Percentiles rank a stretch among this genome's conserved stretches.
These are phyloP conservation scores for Phyllostomus discolor DNA, from an alignment of 2,113 vertebrate species.

Conservation along the genomic window DNA sequence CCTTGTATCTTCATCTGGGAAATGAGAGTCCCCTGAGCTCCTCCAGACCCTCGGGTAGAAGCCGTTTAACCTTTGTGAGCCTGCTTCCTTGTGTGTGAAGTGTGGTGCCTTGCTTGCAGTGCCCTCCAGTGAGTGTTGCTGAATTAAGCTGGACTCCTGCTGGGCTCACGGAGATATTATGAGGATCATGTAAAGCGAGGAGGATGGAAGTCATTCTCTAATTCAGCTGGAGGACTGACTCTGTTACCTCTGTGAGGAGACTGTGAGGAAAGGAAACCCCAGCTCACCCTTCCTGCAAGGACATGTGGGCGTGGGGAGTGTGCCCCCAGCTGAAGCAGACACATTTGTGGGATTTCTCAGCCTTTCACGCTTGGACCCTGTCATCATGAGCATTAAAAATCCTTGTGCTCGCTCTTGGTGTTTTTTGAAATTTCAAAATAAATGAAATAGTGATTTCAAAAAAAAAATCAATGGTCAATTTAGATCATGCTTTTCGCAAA, in stretches of 20 bases:
- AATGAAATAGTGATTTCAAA: slow-evolving; percentile 23
- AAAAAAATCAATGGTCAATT: slow-evolving; percentile 17
- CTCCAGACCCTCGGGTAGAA: background rate
- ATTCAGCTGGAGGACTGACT: too few species aligned
- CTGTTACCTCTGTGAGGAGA: background rate
- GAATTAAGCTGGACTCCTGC: background rate
- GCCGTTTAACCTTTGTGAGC: background rate
- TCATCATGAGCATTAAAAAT: background rate
- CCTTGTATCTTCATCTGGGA: background rate
- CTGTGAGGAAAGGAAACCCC: background rate
- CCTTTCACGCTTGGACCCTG: background rate
- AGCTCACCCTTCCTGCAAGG: background rate
- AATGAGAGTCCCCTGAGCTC: background rate
- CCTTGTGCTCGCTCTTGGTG: background rate
- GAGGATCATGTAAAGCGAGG: background rate
- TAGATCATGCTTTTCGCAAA: background rate
- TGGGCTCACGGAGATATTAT: background rate
- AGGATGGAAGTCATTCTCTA: background rate
- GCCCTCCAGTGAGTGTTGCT: background rate
- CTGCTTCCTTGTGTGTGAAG: background rate
- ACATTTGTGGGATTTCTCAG: background rate
- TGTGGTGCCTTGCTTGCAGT: fast-evolving
- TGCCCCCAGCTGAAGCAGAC: background rate
- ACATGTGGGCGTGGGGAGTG: fast-evolving
- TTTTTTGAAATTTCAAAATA: slow-evolving; percentile 46